These are phyloP conservation scores for Chaetops frenatus DNA, from an alignment of 2,113 vertebrate genomes.

Conservation along the genomic window DNA sequence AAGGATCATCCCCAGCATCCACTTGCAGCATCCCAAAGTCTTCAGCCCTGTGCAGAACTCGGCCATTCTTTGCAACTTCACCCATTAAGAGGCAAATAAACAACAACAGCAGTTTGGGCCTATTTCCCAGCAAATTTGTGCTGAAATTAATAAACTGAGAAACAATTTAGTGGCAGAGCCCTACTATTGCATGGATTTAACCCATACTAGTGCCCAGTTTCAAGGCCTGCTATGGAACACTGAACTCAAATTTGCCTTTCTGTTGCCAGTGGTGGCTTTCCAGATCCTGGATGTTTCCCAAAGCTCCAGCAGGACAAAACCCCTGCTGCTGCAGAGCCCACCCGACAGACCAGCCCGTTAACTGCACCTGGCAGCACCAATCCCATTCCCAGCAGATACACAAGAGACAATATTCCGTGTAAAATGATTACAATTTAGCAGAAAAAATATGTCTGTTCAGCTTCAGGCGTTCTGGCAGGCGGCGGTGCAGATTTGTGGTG, in stretches of 20 bases:
- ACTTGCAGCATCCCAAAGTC: neutral
- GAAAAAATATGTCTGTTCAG: neutral
- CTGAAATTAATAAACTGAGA: neutral
- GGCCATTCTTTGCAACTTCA: neutral
- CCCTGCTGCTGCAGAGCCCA: neutral
- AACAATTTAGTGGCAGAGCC: neutral
- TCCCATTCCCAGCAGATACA: neutral
- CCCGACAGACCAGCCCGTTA: neutral
- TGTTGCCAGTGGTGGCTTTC: neutral
- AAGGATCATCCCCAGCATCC: neutral
- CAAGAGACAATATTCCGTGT: neutral
- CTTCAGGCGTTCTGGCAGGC: neutral
- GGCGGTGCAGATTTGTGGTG: constrained; percentile 17
- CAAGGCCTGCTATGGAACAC: neutral
- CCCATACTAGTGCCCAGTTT: neutral
- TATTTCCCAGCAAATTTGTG: neutral
- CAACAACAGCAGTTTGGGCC: neutral
- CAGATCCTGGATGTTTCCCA: neutral
- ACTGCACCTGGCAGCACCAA: neutral
- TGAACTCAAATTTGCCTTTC: neutral
- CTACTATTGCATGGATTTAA: neutral
- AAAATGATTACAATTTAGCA: constrained; percentile 7
- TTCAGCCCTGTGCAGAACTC: neutral
- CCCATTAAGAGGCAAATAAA: neutral
- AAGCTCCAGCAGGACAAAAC: neutral